Evolutionary conservation across 2,113 vertebrate genomes (phyloP).

Genomic region (Electrona antarctica): DNA sequence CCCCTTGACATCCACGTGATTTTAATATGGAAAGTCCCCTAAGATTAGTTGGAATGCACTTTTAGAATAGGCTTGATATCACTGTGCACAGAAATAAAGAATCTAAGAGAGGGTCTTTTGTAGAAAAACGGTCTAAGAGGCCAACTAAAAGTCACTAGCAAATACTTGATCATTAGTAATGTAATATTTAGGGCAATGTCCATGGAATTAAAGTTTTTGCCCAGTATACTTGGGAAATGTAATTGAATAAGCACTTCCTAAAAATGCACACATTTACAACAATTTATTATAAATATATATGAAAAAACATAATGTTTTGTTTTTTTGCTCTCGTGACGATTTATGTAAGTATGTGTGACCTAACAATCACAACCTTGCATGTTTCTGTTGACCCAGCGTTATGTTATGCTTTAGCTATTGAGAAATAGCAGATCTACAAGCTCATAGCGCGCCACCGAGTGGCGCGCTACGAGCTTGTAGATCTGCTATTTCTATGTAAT

Average conservation of each 20-base stretch:
- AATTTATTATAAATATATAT: neutral
- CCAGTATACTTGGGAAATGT: neutral
- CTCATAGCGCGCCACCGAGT: no score
- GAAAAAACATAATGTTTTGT: neutral
- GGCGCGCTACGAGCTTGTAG: no score
- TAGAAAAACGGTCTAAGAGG: constrained; percentile 13
- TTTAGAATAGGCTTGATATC: constrained; percentile 42
- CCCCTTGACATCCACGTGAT: constrained; percentile 49
- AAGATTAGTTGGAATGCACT: constrained; percentile 42
- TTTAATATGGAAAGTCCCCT: constrained; percentile 59
- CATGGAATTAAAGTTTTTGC: neutral
- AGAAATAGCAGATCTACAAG: no score
- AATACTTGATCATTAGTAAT: constrained; percentile 11
- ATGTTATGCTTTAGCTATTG: no score
- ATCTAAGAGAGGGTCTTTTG: constrained; percentile 22
- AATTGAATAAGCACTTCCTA: constrained; percentile 1
- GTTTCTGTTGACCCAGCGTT: constrained; percentile 70
- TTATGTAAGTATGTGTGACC: neutral
- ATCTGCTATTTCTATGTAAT: no score
- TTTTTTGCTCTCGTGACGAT: neutral
- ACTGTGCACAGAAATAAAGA: constrained; percentile 6
- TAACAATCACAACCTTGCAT: neutral
- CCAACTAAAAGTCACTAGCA: neutral
- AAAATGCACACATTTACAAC: neutral
- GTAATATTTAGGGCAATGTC: neutral